Evolutionary conservation across 2,113 vertebrate species (phyloP), one percentile per base, ranked within the genome.

Genomic region (Syngnathus scovelli): DNA sequence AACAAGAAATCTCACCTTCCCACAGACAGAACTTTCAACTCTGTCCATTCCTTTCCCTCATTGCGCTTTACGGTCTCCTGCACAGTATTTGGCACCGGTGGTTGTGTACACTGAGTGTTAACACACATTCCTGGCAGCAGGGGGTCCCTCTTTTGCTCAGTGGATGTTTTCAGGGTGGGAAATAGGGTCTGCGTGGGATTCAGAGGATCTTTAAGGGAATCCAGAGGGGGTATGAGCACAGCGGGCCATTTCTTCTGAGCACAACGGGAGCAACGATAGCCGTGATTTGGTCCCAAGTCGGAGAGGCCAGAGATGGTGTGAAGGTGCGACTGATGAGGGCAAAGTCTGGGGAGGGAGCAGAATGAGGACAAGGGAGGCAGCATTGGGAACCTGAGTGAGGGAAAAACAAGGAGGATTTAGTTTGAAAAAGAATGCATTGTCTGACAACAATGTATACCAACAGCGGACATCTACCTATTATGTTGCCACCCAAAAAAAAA

Each of bases 211-310:
- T 85, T 86, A 41, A 88, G 70, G 27, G 87, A 80, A 2, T 89
- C 39, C 70, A 88, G 70, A 4, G 86, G 85, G 36, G 84, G 77
- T 0, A 93, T 87, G 65, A 93, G 90, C 63, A 93, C 68, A 10
- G 95, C 83, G 0, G 95, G 94, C 96, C 96, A 98, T 73, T 96
- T 98, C 76, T 85, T 94, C 76, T 96, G 95, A 83, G 93, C 91
- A 46, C 96, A 98, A 21, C 95, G 94, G 58, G 92, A 88, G 23
- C 96, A 98, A 21, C 91, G 88, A 81, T 89, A 80, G 59, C 90
- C 92, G 0, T 92, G 85, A 65, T 78, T 90, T 0, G 92, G 86
- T 36, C 92, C 92, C 4, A 92, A 80, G 0, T 94, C 94, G 3
- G 95, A 94, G 1, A 92, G 83, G 0, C 94, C 95, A 1, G 94